These are phyloP conservation scores for Pelmatolapia mariae DNA, from an alignment of 2,113 vertebrate genomes.

Conservation along the genomic window DNA sequence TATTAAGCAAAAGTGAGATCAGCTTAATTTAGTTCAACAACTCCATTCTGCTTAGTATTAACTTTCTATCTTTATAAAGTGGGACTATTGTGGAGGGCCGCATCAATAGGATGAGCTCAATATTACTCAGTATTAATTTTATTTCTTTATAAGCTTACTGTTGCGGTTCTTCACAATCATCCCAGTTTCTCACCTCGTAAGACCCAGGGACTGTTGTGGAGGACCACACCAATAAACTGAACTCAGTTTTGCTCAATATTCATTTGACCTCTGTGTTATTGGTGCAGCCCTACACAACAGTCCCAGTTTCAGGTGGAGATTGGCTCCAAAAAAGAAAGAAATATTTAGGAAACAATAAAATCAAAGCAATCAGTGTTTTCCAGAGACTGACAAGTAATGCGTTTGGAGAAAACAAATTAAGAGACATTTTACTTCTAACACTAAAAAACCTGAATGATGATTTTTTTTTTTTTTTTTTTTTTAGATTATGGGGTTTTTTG, in stretches of 20 bases:
- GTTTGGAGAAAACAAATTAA: background rate
- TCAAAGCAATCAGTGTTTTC: background rate
- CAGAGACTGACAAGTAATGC: background rate
- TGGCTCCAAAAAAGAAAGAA: background rate
- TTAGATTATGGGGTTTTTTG: background rate
- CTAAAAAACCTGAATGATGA: background rate
- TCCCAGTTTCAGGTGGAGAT: background rate
- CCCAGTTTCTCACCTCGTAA: background rate
- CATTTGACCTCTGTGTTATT: background rate
- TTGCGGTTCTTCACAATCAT: background rate
- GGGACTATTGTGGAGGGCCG: background rate
- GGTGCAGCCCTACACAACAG: background rate
- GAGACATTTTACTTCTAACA: background rate
- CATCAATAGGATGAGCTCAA: background rate
- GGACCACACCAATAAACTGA: background rate
- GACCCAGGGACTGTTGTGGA: background rate
- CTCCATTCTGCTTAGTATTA: background rate
- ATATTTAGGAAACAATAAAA: background rate
- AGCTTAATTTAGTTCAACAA: background rate
- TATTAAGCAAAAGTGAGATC: background rate
- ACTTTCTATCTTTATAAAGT: background rate
- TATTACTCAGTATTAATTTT: background rate
- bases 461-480: background rate
- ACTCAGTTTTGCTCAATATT: background rate
- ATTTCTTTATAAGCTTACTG: background rate